These are phyloP conservation scores for Ciconia boyciana DNA, from an alignment of 2,113 vertebrate genomes.

Conservation along the genomic window DNA sequence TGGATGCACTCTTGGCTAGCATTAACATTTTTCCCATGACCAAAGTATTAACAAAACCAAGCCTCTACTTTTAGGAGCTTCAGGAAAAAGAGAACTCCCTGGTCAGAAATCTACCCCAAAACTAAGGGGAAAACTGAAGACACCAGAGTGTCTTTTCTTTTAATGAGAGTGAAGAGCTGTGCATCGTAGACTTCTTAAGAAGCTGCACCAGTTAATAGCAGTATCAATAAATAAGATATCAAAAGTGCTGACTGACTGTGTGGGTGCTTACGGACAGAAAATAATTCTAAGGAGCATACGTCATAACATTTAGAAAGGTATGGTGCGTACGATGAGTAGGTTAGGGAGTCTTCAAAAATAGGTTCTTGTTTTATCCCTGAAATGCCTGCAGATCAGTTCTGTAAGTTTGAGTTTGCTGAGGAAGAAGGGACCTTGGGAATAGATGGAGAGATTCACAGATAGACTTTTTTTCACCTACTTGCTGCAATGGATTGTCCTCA, in stretches of 20 bases:
- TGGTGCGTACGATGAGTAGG: accelerated
- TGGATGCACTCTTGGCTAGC: background rate
- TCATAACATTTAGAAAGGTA: background rate
- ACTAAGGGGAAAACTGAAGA: background rate
- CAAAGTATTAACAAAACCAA: conserved; percentile 5
- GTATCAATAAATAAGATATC: background rate
- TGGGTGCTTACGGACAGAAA: background rate
- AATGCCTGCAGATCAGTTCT: background rate
- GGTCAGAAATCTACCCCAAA: background rate
- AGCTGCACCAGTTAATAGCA: background rate
- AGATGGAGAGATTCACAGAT: background rate
- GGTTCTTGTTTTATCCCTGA: background rate
- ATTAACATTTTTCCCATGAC: background rate
- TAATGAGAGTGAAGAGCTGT: background rate
- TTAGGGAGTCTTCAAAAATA: background rate
- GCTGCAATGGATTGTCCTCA: accelerated
- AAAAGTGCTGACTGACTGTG: background rate
- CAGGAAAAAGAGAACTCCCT: background rate
- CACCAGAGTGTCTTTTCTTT: background rate
- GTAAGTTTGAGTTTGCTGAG: background rate
- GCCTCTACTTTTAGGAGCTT: background rate
- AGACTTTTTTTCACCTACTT: background rate
- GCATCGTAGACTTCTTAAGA: background rate
- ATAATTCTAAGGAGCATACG: background rate
- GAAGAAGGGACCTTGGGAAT: background rate